Evolutionary conservation across 2,888 invertebrate species (phyloP), one percentile per base, ranked within the genome.

Genomic region (Pherbina coryleti): DNA sequence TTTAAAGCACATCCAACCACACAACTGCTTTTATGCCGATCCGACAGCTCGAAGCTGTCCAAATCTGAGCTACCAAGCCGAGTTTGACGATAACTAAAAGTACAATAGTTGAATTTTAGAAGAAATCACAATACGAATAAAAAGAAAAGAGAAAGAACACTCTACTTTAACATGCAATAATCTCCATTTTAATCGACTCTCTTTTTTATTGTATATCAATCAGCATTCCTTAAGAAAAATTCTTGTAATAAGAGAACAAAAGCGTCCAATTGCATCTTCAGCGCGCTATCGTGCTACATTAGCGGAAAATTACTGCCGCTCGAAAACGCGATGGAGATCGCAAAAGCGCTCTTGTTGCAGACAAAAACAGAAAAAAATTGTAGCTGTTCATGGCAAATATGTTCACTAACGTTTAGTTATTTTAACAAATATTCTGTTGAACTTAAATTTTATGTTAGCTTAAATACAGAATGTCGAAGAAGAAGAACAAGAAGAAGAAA

Each of bases 201-300:
- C 34, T 25, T 31, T 49, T 49, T 69, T 44, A 37, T 60, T 69
- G 62, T 76, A 76, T 73, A 55, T 72, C 49, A 67, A 77, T 72
- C 25, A 77, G 72, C 77, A 77, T 77, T 77, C 77, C 77, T 77
- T 77, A 66, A 60, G 67, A 17, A 31, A 37, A 19, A 67, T 57
- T 25, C 11, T 7, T 67, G 17, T 34, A 31, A 28, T 51, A 69
- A 22, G 28, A 25, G 28, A 25, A 28, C 49, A 28, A 34, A 31
- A 70, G 28, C 55, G 28, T 8, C 25, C 55, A 31, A 53, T 55
- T n/a, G 70, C 70, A 25, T 14, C 11, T 55, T 28, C 9, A n/a
- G 53, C 28, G 34, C 44, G 19, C 49, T 22, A 44, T 44, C 22
- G n/a, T 17, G 64, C n/a, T 14, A 11, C 17, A 62, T 25, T 1